Evolutionary conservation across 2,797 vertebrate species (phyloP), one percentile per base, ranked within the genome.

Genomic region (Phataginus tetradactyla): DNA sequence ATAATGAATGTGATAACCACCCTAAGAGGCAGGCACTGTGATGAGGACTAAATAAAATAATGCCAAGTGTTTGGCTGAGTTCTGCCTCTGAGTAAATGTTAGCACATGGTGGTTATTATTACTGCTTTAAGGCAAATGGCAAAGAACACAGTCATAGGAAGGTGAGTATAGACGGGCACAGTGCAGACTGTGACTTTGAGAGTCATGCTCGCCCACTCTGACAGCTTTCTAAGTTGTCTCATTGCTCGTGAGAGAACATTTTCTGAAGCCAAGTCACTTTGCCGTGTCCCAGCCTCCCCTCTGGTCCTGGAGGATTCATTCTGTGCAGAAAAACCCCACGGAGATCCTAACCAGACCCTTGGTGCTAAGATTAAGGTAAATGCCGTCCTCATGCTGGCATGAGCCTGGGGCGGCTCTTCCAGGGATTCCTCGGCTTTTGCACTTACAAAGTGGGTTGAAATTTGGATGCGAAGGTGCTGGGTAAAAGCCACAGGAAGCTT

Each of bases 311-410:
- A 49, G 18, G 45, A 13, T n/a, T 39, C 3, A 1, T 17, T 74
- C 75, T 29, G 15, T 6, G 39, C 1, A 14, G 63, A 18, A 39
- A 49, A 45, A 71, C 27, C 12, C 55, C 13, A 10, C 42, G 3
- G 55, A 42, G 53, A 39, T n/a, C 32, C 68, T 51, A 18, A 25
- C 1, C 21, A 78, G 75, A 15, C 57, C 55, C 34, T 34, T 3
- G 1, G 49, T 13, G 4, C 71, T 0, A 5, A 17, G 63, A 8
- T 39, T 1, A 21, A 49, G 34, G 10, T 29, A 27, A 11, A 39
- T 11, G 12, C 23, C 3, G 1, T 32, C 42, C 18, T 23, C 32
- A 4, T 1, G 61, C 66, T 1, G 64, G 20, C 0, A 0, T 5
- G 34, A 18, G 37, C 15, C 49, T 1, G 5, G 49, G 29, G 7